phyloP scores from a whole-genome alignment of 2,113 vertebrate species.

The Cynocephalus volans region DNA sequence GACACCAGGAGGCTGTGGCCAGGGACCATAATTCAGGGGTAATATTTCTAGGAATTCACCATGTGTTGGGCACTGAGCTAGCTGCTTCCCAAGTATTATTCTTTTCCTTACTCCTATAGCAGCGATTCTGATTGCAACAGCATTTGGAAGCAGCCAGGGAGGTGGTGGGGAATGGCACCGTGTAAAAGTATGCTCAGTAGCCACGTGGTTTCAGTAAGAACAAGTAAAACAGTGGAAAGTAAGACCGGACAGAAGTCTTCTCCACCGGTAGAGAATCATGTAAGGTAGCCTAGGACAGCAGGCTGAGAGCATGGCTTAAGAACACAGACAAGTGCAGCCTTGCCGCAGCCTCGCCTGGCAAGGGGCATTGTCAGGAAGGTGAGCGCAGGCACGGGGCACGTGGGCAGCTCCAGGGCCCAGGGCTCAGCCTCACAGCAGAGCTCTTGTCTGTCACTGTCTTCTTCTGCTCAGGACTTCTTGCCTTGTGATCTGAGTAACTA shows the following conservation, averaged over 20 bases:
- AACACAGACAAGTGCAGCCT: background rate
- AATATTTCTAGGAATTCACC: background rate
- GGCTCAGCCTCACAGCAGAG: fast-evolving
- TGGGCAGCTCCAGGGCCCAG: fast-evolving
- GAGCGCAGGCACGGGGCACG: fast-evolving
- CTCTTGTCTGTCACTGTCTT: background rate
- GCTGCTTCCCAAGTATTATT: background rate
- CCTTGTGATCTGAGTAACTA: background rate
- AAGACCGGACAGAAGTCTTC: background rate
- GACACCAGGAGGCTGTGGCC: background rate
- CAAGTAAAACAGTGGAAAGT: background rate
- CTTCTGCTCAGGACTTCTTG: background rate
- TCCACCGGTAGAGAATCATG: fast-evolving
- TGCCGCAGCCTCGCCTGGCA: background rate
- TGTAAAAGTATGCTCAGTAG: background rate
- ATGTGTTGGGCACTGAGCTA: fast-evolving
- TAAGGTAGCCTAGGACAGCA: background rate
- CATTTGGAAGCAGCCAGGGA: background rate
- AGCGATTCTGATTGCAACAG: background rate
- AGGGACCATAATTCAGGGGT: fast-evolving
- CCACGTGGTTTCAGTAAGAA: background rate
- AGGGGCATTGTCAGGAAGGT: background rate
- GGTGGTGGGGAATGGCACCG: background rate
- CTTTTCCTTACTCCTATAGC: background rate
- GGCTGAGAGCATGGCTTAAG: background rate